These are phyloP conservation scores for Vidua macroura DNA, from an alignment of 2,113 vertebrate genomes.

Conservation along the genomic window DNA sequence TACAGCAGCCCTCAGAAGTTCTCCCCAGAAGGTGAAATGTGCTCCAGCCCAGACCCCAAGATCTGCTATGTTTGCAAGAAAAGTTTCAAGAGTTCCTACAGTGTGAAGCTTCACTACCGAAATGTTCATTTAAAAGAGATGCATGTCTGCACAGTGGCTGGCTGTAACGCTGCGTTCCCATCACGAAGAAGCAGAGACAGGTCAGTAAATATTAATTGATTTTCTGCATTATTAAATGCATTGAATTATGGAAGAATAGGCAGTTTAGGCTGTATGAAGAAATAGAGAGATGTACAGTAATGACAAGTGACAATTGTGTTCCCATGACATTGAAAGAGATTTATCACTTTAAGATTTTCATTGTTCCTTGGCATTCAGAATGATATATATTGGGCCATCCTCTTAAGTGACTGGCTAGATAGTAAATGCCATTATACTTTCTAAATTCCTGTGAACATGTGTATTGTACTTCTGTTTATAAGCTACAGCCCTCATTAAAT, in stretches of 20 bases:
- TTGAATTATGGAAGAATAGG: slow-evolving; percentile 57
- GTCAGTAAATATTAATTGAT: slow-evolving; percentile 86
- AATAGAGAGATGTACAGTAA: slow-evolving; percentile 47
- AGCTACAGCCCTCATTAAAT: slow-evolving; percentile 50
- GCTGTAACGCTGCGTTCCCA: slow-evolving; percentile 98
- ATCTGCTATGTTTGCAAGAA: slow-evolving; percentile 99
- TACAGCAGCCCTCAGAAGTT: slow-evolving; percentile 96
- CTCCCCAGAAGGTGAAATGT: slow-evolving; percentile 94
- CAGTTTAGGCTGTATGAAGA: slow-evolving; percentile 49
- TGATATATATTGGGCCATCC: background rate
- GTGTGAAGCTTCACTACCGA: slow-evolving; percentile 99
- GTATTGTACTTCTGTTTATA: slow-evolving; percentile 35
- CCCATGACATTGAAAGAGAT: slow-evolving; percentile 54
- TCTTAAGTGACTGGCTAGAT: slow-evolving; percentile 31
- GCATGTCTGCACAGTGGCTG: slow-evolving; percentile 98
- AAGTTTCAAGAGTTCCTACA: slow-evolving; percentile 99
- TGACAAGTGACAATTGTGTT: slow-evolving; percentile 49
- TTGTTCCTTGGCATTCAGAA: slow-evolving; percentile 57
- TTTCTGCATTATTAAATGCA: slow-evolving; percentile 66
- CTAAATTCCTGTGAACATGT: slow-evolving; percentile 21
- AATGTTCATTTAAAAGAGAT: slow-evolving; percentile 99
- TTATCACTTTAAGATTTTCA: slow-evolving; percentile 57
- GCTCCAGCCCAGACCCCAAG: slow-evolving; percentile 97
- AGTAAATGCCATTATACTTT: slow-evolving; percentile 61
- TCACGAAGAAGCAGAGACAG: slow-evolving; percentile 99